Evolutionary conservation across 2,113 vertebrate species (phyloP).

Genomic region (Numenius arquata): DNA sequence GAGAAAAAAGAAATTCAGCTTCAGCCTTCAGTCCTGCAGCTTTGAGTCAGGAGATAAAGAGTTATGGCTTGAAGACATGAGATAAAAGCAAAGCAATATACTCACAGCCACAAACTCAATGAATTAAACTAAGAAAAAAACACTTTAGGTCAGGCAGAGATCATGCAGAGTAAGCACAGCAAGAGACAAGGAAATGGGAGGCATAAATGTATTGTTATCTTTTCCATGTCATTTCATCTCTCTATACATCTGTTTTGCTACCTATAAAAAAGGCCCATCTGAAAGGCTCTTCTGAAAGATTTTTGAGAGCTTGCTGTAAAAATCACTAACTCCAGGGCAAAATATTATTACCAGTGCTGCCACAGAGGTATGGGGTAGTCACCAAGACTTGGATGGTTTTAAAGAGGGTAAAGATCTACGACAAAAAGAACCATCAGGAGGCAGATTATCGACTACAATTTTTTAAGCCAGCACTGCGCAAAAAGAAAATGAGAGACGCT

Average conservation of each 20-base stretch:
- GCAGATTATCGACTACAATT: background rate
- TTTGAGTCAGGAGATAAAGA: conserved; percentile 39
- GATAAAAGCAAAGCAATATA: conserved; percentile 56
- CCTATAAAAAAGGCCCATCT: background rate
- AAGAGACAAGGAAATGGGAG: conserved; percentile 29
- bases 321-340: background rate
- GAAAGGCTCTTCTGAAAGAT: background rate
- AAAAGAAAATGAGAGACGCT: background rate
- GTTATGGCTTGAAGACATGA: conserved; percentile 29
- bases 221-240: conserved; percentile 16
- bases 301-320: conserved; percentile 2
- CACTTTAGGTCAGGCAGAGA: conserved; percentile 44
- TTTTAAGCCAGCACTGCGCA: background rate
- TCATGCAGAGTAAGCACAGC: conserved; percentile 48
- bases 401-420: background rate
- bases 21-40: background rate
- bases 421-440: background rate
- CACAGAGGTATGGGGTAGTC: background rate
- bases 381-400: background rate
- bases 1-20: conserved; percentile 33
- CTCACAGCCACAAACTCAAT: conserved; percentile 13
- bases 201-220: conserved; percentile 30
- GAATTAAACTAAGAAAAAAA: conserved; percentile 29
- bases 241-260: background rate
- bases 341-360: background rate